Conservation (phyloP, 1,140 invertebrate genomes). For the Pachyrhynchus sulphureomaculatus region DNA sequence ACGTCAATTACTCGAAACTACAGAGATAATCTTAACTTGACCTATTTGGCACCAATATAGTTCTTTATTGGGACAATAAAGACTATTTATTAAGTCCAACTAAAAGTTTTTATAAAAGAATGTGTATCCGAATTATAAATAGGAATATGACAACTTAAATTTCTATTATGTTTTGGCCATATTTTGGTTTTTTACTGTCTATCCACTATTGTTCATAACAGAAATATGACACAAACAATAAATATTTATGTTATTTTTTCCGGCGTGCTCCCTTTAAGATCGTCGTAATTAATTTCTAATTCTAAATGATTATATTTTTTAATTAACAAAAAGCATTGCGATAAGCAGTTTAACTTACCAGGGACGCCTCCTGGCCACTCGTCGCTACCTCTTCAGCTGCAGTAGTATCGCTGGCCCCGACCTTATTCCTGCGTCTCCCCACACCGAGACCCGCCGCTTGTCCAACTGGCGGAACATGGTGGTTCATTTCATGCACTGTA, state of each 20-base stretch:
- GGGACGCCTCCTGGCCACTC: background rate
- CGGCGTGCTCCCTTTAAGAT: too few species aligned
- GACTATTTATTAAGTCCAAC: background rate
- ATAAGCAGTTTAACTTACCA: too few species aligned
- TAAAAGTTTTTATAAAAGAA: background rate
- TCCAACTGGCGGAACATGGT: slow-evolving; percentile 76
- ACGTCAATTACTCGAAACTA: slow-evolving; percentile 1
- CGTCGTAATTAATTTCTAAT: too few species aligned
- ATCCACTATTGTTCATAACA: too few species aligned
- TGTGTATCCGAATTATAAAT: too few species aligned
- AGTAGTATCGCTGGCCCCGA: slow-evolving; percentile 66
- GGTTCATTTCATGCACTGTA: slow-evolving; percentile 88
- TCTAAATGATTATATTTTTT: too few species aligned
- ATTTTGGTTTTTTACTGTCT: too few species aligned
- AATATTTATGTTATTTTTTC: too few species aligned
- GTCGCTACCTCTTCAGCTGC: slow-evolving; percentile 49
- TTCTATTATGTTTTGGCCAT: background rate
- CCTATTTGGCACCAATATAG: slow-evolving; percentile 16
- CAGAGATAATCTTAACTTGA: slow-evolving; percentile 15
- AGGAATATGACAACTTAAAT: too few species aligned
- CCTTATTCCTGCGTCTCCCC: slow-evolving; percentile 63
- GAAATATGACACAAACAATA: too few species aligned
- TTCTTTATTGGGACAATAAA: background rate
- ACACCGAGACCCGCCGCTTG: slow-evolving; percentile 57
- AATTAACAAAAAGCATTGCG: too few species aligned